Percentiles rank a stretch among this genome's conserved stretches.
Evolutionary conservation across 2,797 vertebrate genomes (phyloP).

Genomic region (Carcharodon carcharias): DNA sequence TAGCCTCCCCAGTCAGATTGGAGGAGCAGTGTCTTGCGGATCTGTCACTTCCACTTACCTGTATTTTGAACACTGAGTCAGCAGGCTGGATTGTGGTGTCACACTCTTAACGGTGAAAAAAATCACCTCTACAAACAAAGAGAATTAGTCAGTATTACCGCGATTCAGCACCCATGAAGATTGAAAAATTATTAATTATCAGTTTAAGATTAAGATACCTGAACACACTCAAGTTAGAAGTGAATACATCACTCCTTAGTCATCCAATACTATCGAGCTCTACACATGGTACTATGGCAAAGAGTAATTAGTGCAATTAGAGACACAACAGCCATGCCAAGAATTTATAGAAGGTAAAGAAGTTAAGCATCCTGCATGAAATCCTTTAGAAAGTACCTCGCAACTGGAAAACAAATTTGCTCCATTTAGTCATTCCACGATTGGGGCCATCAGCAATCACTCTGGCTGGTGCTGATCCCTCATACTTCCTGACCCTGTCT

Average conservation of each 20-base stretch:
- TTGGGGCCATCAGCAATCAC: neutral
- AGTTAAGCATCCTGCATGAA: neutral
- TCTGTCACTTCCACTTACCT: too few species aligned
- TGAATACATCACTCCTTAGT: neutral
- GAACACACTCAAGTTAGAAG: neutral
- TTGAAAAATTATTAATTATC: neutral
- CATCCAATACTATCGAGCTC: neutral
- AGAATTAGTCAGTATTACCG: neutral
- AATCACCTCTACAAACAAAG: neutral
- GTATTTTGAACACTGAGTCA: too few species aligned
- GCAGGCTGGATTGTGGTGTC: too few species aligned
- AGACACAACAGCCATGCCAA: neutral
- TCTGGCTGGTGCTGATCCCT: neutral
- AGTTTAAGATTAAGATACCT: neutral
- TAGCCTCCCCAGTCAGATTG: too few species aligned
- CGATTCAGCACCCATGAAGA: neutral
- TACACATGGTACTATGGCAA: neutral
- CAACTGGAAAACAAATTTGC: neutral
- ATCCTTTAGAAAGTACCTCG: neutral
- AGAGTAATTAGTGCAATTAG: neutral
- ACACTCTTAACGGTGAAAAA: neutral
- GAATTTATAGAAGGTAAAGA: neutral
- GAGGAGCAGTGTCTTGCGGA: too few species aligned
- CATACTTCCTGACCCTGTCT: neutral
- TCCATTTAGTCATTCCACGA: neutral